A percentile compares a stretch with the other conserved stretches of the same genome.
These are phyloP conservation scores for Gryllus bimaculatus DNA, from an alignment of 1,140 invertebrate genomes.

Conservation along the genomic window DNA sequence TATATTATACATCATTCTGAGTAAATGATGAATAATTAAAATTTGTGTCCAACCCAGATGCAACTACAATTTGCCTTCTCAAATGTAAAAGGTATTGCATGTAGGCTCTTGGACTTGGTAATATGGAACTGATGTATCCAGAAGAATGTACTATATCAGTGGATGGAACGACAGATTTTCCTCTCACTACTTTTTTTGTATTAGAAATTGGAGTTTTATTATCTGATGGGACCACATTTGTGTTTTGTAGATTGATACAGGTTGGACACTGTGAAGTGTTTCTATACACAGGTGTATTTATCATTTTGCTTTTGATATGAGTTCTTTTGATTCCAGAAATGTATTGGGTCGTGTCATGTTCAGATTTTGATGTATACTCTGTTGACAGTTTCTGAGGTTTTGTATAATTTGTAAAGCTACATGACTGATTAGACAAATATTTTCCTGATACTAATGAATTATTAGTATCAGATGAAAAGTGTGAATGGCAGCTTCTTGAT, in stretches of 20 bases:
- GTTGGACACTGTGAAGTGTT: neutral
- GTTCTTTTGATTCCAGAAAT: neutral
- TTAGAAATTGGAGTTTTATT: neutral
- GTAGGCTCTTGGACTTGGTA: neutral
- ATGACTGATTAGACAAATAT: too few species aligned
- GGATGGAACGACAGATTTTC: neutral
- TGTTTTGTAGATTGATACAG: neutral
- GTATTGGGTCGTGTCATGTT: neutral
- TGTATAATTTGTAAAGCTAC: too few species aligned
- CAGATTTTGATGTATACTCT: neutral
- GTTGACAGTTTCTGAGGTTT: too few species aligned
- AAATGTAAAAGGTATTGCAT: neutral
- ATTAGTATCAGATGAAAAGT: too few species aligned
- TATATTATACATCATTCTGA: too few species aligned
- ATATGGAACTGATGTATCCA: neutral
- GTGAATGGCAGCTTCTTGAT: too few species aligned
- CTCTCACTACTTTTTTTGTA: neutral
- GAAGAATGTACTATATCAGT: neutral
- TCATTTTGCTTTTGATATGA: neutral
- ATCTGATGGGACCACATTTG: neutral
- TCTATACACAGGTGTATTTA: neutral
- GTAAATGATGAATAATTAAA: too few species aligned
- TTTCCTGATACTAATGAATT: too few species aligned
- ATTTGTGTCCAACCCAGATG: neutral
- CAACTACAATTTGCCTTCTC: neutral